Percentiles rank a stretch among this genome's conserved stretches.
phyloP scores from a whole-genome alignment of 2,113 vertebrate species.

The Scatophagus argus region DNA sequence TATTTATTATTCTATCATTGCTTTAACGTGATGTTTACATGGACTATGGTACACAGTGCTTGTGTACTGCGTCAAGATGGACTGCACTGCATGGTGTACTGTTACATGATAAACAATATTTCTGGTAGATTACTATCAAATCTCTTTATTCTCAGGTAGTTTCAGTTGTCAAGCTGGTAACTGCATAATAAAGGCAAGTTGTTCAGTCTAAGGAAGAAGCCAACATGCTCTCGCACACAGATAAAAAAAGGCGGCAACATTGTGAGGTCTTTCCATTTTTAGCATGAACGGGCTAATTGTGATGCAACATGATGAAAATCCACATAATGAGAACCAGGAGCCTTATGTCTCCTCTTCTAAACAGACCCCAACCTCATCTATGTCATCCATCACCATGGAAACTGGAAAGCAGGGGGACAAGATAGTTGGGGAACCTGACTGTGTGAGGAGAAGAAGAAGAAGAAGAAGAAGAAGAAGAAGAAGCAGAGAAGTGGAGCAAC shows the following conservation, averaged over 20 bases:
- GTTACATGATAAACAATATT: not conserved
- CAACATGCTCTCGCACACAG: not conserved
- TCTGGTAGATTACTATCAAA: not conserved
- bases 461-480: conserved; percentile 1
- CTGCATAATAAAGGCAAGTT: not conserved
- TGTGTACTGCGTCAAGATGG: not conserved
- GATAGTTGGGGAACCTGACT: not conserved
- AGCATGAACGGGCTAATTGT: conserved; percentile 16
- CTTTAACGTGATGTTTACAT: not conserved
- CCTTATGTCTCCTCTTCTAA: not conserved
- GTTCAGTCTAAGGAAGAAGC: not conserved
- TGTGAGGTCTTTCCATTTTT: conserved; percentile 18
- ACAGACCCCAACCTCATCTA: conserved; percentile 21
- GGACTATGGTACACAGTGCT: not conserved
- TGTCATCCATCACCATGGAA: conserved; percentile 63
- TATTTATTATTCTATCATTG: not conserved
- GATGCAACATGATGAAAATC: conserved; percentile 50
- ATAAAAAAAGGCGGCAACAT: not conserved
- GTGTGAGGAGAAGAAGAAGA: not conserved
- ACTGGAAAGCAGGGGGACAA: conserved; percentile 47
- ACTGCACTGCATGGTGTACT: not conserved
- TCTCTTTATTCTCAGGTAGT: not conserved
- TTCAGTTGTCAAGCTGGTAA: not conserved
- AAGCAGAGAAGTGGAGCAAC: conserved; percentile 17
- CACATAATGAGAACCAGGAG: conserved; percentile 29